phyloP scores from a whole-genome alignment of 2,797 vertebrate genomes.

The Manis crassicaudata region DNA sequence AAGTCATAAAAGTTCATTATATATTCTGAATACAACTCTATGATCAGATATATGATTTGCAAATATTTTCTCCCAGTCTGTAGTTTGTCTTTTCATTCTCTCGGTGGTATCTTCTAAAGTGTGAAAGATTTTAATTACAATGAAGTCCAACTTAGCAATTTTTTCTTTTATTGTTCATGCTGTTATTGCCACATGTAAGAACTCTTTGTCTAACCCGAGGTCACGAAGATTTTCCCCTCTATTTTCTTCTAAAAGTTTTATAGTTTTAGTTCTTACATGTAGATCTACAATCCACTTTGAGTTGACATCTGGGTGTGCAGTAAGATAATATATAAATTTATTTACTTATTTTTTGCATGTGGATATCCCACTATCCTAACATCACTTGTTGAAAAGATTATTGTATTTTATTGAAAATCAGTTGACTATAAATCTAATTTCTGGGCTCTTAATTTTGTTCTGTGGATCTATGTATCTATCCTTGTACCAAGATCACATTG shows the following conservation, averaged over 20 bases:
- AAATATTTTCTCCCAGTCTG: neutral
- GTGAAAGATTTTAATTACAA: neutral
- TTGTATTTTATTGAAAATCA: neutral
- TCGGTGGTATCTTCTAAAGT: neutral
- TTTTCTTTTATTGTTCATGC: neutral
- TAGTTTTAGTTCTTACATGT: neutral
- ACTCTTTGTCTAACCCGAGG: neutral
- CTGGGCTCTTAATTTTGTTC: neutral
- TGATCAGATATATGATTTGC: neutral
- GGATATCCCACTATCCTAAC: neutral
- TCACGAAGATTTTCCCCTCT: neutral
- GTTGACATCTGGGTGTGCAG: neutral
- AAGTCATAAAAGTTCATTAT: constrained; percentile 18
- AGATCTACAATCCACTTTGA: neutral
- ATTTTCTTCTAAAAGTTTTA: neutral
- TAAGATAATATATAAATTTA: neutral
- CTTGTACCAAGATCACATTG: rapidly evolving
- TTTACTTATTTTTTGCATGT: neutral
- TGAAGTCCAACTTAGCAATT: neutral
- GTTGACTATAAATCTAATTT: neutral
- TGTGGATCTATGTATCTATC: neutral
- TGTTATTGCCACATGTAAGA: neutral
- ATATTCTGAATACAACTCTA: neutral
- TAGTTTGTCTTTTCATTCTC: neutral
- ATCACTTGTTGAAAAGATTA: neutral